Base-by-base conservation (phyloP, 2,888 invertebrate genomes). In the Listrodromus nycthemerus region DNA sequence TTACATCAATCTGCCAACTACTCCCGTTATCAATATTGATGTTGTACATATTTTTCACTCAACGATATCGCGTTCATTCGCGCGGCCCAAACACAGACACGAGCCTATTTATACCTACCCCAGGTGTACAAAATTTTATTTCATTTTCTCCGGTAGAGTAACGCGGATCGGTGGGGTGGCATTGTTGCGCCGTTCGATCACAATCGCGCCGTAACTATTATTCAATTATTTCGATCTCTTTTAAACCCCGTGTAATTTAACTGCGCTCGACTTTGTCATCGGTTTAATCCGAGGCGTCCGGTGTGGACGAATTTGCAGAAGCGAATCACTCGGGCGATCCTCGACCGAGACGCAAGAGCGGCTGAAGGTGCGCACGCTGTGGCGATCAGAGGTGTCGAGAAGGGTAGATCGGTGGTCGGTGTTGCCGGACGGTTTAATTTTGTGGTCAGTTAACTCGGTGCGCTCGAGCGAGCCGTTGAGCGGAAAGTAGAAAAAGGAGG, bases 11-110 rank as follows among this genome's bases (percentile, higher is more conserved):
- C 80, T 71, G 79, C 71, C 75, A 77, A 74, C 71, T 80, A 77
- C 66, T 74, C 70, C 55, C 58, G 85, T 82, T 82, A 84, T 80
- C 82, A 77, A 83, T 83, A 80, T 82, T 80, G 73, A 80, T 85
- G 58, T 50, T 75, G 37, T 66, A 65, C 70, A 76, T 71, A 71
- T 81, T 82, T 82, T 82, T 67, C 52, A 70, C 50, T 58, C 48
- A 19, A 27, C 52, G 61, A 21, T 80, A 65, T 80, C 70, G 52
- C 41, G 37, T 50, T 80, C 4, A 21, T 41, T 48, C 37, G 45
- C 41, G 16, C 7, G 4, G 61, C 61, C 24, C 24, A 48, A 33
- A 80, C 16, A 61, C 27, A 21, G 16, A 58, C 21, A 21, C 21
- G 2, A 2, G 8, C 10, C 8, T 16, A n/a, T 30, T 21, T 3